Percentiles rank a stretch among this genome's conserved stretches.
These are phyloP conservation scores for Acrocephalus scirpaceus DNA, from an alignment of 2,797 vertebrate genomes.

Conservation along the genomic window DNA sequence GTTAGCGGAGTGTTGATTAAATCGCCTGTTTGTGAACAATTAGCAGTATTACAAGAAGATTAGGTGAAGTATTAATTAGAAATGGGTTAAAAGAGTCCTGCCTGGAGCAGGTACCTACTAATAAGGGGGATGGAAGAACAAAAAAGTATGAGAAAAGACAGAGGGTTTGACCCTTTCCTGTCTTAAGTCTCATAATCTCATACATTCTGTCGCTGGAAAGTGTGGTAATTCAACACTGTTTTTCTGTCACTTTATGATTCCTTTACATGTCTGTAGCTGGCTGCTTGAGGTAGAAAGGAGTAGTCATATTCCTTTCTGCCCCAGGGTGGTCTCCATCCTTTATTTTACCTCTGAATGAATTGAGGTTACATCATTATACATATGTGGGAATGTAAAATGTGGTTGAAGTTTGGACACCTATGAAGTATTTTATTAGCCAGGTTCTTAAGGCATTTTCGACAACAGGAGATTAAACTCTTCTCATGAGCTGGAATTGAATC, in stretches of 20 bases:
- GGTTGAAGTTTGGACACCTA: not conserved
- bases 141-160: not conserved
- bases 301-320: not conserved
- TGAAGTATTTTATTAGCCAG: not conserved
- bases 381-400: not conserved
- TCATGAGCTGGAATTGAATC: not conserved
- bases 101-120: constrained; percentile 4
- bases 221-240: not conserved
- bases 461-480: not conserved
- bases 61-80: constrained; percentile 78
- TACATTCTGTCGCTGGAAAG: not conserved
- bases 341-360: not conserved
- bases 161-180: not conserved
- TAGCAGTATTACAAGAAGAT: constrained; percentile 71
- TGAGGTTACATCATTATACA: not conserved
- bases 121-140: not conserved
- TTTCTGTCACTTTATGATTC: not conserved
- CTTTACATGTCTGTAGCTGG: not conserved
- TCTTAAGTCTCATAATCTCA: not conserved
- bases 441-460: not conserved
- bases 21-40: constrained; percentile 72
- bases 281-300: not conserved
- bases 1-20: constrained; percentile 74
- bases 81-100: constrained; percentile 37
- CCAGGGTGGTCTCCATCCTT: not conserved